Evolutionary conservation across 1,140 invertebrate species (phyloP).

Genomic region (Atta texana): DNA sequence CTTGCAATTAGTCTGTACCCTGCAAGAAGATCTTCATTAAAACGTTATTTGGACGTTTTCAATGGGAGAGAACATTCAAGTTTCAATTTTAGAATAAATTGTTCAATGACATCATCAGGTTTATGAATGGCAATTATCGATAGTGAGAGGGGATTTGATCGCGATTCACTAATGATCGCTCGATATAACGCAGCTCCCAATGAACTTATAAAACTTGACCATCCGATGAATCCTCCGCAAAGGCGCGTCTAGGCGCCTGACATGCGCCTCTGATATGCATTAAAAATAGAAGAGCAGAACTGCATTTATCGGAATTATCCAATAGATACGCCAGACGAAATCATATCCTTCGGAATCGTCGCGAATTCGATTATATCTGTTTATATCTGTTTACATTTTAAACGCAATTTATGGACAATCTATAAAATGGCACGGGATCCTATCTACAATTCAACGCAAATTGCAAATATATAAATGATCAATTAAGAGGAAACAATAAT

Average conservation of each 20-base stretch:
- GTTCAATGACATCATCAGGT: neutral
- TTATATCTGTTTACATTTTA: neutral
- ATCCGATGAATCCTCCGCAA: constrained; percentile 34
- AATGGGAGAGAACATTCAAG: neutral
- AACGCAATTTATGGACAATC: neutral
- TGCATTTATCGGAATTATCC: constrained; percentile 33
- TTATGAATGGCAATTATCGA: constrained; percentile 36
- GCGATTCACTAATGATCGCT: constrained; percentile 16
- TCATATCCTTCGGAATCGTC: neutral
- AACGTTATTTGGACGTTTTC: neutral
- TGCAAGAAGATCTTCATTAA: neutral
- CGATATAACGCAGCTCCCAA: neutral
- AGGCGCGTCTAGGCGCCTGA: neutral
- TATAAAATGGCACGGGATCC: neutral
- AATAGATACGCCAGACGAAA: constrained; percentile 11
- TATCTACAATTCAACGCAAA: neutral
- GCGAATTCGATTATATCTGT: neutral
- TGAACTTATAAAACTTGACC: constrained; percentile 35
- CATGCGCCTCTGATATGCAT: constrained; percentile 24
- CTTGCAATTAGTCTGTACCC: neutral
- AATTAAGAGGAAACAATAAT: neutral
- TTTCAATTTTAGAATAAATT: neutral
- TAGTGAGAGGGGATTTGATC: neutral
- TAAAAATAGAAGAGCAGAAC: constrained; percentile 32
- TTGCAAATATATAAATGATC: neutral